Base-by-base conservation (phyloP, 1,140 invertebrate species). In the Hestina assimilis region DNA sequence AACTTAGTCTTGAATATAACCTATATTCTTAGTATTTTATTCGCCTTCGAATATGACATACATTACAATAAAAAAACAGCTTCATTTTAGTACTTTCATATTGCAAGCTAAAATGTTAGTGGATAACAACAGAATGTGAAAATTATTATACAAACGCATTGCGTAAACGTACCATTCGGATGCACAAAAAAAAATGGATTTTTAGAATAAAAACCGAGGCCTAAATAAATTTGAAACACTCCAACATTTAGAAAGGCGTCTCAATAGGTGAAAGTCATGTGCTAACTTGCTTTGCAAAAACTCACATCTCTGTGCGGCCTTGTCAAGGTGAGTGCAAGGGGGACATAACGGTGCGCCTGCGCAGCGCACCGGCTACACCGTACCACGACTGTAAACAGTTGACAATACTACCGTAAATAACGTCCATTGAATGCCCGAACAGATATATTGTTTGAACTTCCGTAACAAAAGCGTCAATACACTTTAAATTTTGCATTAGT, bases 321-420 rank as follows among this genome's bases (percentile, higher is more conserved):
- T 87, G 84, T 72, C 84, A 87, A 87, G 84, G 84, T 87, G 74
- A 87, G 61, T 82, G 82, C 84, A 85, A 83, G 75, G 78, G 80
- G 82, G 82, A 82, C 82, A 85, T 87, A 87, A 85, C 84, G 84
- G 84, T 80, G 64, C 59, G 31, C 57, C 63, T 61, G 68, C 68
- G 75, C 62, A 56, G 67, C 53, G 52, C 69, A 55, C 59, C 69
- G 56, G 58, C 60, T 50, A 48, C 63, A 50, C 46, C 55, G 43
- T 19, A 71, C 70, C 50, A 59, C 54, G 41, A 64, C 21, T 63
- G 41, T 55, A 47, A 59, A 59, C 64, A 45, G 21, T 48, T 43
- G 52, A 70, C 64, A 69, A 63, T 42, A 67, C 38, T 55, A 43
- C 52, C 42, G 41, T 31, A 20, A 29, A 59, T 45, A 63, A 58